These are phyloP conservation scores for Parasteatoda tepidariorum DNA, from an alignment of 1,140 invertebrate species.

Conservation along the genomic window DNA sequence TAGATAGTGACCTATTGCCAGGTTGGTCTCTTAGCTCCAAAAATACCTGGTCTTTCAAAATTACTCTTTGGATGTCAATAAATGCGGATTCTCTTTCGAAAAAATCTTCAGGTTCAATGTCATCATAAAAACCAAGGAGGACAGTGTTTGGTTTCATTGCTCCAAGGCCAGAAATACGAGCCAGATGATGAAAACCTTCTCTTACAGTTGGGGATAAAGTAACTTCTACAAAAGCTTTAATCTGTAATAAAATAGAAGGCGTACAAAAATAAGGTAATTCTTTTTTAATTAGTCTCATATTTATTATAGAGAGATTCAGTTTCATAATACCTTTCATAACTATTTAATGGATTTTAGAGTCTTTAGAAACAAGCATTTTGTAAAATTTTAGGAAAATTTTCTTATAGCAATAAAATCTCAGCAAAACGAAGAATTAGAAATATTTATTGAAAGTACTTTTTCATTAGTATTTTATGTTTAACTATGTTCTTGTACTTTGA, in stretches of 20 bases:
- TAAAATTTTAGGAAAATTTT: too few relatives aligned
- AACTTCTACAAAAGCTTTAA: slow-evolving; percentile 97
- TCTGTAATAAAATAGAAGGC: slow-evolving; percentile 68
- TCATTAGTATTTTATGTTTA: too few relatives aligned
- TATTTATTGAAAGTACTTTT: too few relatives aligned
- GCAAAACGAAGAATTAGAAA: too few relatives aligned
- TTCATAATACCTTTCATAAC: too few relatives aligned
- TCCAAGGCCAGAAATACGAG: slow-evolving; percentile 92
- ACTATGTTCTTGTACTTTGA: too few relatives aligned
- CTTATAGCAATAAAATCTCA: too few relatives aligned
- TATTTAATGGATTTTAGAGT: too few relatives aligned
- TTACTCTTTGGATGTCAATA: slow-evolving; percentile 59
- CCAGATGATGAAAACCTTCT: slow-evolving; percentile 91
- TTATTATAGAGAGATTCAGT: too few relatives aligned
- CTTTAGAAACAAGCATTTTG: too few relatives aligned
- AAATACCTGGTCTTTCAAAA: slow-evolving; percentile 60
- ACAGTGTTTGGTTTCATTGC: slow-evolving; percentile 99
- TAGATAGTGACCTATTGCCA: slow-evolving; percentile 65
- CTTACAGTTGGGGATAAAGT: slow-evolving; percentile 87
- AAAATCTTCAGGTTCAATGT: slow-evolving; percentile 79
- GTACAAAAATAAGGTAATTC: not conserved
- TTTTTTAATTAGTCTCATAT: too few relatives aligned
- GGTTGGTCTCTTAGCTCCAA: slow-evolving; percentile 66
- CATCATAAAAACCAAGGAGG: slow-evolving; percentile 84
- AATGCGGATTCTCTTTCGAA: slow-evolving; percentile 70